Evolutionary conservation across 2,797 vertebrate genomes (phyloP).

Genomic region (Podarcis lilfordi): DNA sequence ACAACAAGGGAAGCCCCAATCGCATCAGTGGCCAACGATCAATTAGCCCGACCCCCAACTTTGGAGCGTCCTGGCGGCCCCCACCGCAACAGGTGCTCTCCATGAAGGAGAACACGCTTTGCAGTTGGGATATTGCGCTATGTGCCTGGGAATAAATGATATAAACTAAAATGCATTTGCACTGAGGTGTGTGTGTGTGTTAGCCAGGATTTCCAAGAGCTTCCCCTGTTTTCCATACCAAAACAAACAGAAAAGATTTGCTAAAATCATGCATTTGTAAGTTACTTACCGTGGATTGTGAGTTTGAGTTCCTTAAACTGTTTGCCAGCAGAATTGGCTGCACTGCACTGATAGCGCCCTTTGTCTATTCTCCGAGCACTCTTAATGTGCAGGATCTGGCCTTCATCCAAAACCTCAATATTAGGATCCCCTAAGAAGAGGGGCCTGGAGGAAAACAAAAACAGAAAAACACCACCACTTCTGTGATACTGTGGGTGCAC

Average conservation of each 20-base stretch:
- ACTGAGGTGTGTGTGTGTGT: neutral
- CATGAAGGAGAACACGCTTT: no score
- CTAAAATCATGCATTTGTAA: neutral
- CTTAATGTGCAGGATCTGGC: conserved; percentile 88
- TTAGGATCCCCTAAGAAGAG: conserved; percentile 90
- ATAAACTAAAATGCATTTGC: neutral
- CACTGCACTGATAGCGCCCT: conserved; percentile 91
- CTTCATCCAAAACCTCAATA: conserved; percentile 83
- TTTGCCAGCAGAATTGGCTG: conserved; percentile 88
- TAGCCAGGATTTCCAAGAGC: neutral
- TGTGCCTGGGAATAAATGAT: no score
- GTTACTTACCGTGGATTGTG: conserved; percentile 83
- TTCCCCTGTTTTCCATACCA: neutral
- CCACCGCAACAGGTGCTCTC: no score
- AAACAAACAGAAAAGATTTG: neutral
- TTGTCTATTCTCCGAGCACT: conserved; percentile 88
- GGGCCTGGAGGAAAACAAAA: conserved; percentile 75
- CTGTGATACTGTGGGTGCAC: neutral
- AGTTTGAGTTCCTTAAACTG: conserved; percentile 89
- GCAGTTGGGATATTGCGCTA: no score
- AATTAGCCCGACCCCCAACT: no score
- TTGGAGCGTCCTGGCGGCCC: no score
- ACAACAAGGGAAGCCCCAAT: no score
- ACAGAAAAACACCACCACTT: neutral
- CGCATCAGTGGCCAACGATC: no score